Percentiles rank a stretch among this genome's conserved stretches.
phyloP scores from a whole-genome alignment of 2,888 invertebrate species.

The Pteria penguin region DNA sequence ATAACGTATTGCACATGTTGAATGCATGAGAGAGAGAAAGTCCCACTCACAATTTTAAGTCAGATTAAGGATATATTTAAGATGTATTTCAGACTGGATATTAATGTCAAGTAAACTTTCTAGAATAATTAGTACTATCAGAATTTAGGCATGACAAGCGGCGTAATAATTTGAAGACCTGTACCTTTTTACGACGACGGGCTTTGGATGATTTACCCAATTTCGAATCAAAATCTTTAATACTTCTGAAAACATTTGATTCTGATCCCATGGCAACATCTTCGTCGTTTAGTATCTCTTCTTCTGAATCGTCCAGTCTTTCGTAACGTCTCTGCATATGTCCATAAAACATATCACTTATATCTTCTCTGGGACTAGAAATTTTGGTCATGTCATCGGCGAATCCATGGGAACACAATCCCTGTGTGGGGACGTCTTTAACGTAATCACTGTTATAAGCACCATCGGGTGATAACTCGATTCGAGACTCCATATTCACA shows the following conservation, averaged over 20 bases:
- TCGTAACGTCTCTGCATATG: constrained; percentile 33
- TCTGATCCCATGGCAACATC: not conserved
- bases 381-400: not conserved
- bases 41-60: too few species aligned
- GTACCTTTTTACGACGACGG: constrained; percentile 39
- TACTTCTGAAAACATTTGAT: constrained; percentile 27
- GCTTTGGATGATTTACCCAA: constrained; percentile 4
- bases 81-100: too few species aligned
- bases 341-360: constrained; percentile 36
- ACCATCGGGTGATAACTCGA: not conserved
- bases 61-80: too few species aligned
- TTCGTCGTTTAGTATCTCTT: constrained; percentile 2
- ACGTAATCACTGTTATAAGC: not conserved
- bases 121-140: not conserved
- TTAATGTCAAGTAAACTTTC: not conserved
- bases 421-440: not conserved
- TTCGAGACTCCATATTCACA: not conserved
- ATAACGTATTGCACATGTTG: too few species aligned
- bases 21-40: too few species aligned
- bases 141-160: constrained; percentile 31
- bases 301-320: constrained; percentile 24
- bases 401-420: not conserved
- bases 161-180: constrained; percentile 36
- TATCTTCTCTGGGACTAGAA: constrained; percentile 4
- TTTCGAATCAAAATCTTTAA: constrained; percentile 21